A percentile compares a stretch with the other conserved stretches of the same genome.
These are phyloP conservation scores for Pristionchus fissidentatus DNA, from an alignment of 2,888 invertebrate species.

Conservation along the genomic window DNA sequence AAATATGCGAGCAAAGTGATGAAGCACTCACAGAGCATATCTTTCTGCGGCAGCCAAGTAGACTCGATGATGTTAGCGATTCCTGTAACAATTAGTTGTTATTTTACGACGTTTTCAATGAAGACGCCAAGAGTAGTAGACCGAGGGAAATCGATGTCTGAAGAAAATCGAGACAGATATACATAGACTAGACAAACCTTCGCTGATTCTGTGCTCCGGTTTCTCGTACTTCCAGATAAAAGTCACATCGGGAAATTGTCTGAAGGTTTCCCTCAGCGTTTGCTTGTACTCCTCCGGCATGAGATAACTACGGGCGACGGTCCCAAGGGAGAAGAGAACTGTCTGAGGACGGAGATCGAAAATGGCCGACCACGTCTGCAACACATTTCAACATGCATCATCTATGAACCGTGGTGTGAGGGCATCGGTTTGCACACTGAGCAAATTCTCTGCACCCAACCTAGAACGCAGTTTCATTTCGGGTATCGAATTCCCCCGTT, in stretches of 20 bases:
- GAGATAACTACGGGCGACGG: conserved; percentile 17
- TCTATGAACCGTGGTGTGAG: background rate
- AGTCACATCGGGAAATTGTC: conserved; percentile 25
- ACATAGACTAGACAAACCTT: background rate
- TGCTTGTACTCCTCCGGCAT: conserved; percentile 46
- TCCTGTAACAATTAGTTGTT: no score
- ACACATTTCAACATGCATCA: background rate
- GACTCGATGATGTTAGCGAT: conserved; percentile 32
- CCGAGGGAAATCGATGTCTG: background rate
- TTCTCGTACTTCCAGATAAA: conserved; percentile 46
- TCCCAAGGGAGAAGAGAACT: conserved; percentile 28
- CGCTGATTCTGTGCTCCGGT: conserved; percentile 40
- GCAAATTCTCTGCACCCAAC: no score
- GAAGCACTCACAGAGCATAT: conserved; percentile 4
- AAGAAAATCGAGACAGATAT: background rate
- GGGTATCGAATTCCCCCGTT: no score
- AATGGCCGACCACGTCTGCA: conserved; percentile 28
- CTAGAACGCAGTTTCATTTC: no score
- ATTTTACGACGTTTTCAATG: background rate
- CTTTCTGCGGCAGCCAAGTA: conserved; percentile 18
- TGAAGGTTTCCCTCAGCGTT: conserved; percentile 28
- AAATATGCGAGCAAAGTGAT: no score
- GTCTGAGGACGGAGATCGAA: conserved; percentile 37
- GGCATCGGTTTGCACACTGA: background rate
- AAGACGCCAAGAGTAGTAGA: background rate